phyloP scores from a whole-genome alignment of 2,797 vertebrate genomes.

The Siniperca obscura region DNA sequence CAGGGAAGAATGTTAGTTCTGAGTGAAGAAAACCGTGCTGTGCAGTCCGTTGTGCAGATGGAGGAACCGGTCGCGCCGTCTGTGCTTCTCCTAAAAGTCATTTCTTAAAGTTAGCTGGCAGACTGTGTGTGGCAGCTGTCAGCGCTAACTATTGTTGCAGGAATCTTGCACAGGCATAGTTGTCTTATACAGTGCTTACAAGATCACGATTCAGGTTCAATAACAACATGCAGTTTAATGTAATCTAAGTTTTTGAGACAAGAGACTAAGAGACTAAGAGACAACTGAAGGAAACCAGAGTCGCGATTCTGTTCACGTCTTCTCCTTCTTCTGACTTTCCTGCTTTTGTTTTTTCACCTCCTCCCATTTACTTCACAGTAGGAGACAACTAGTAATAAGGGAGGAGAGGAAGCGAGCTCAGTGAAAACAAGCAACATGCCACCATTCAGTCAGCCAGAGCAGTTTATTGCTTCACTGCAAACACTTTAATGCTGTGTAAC shows the following conservation, averaged over 20 bases:
- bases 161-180: no score
- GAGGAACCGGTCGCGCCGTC: no score
- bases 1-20: no score
- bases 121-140: no score
- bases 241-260: not conserved
- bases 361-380: slow-evolving; percentile 22
- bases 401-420: slow-evolving; percentile 32
- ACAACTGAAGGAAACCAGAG: not conserved
- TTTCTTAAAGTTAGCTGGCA: no score
- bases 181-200: not conserved
- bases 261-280: no score
- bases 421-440: slow-evolving; percentile 46
- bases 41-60: no score
- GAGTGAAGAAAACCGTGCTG: no score
- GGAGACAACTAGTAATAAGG: slow-evolving; percentile 42
- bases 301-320: slow-evolving; percentile 12
- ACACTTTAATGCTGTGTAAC: slow-evolving; percentile 39
- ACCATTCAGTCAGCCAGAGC: slow-evolving; percentile 27
- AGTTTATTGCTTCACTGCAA: slow-evolving; percentile 47
- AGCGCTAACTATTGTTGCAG: no score
- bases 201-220: not conserved
- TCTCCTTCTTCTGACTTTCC: not conserved
- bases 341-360: slow-evolving; percentile 3
- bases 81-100: no score
- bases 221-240: not conserved